Percentiles rank a stretch among this genome's conserved stretches.
These are phyloP conservation scores for Halisarca cf. caerulea DNA, from an alignment of 37 sponge, comb jelly and placozoan species.

Conservation along the genomic window DNA sequence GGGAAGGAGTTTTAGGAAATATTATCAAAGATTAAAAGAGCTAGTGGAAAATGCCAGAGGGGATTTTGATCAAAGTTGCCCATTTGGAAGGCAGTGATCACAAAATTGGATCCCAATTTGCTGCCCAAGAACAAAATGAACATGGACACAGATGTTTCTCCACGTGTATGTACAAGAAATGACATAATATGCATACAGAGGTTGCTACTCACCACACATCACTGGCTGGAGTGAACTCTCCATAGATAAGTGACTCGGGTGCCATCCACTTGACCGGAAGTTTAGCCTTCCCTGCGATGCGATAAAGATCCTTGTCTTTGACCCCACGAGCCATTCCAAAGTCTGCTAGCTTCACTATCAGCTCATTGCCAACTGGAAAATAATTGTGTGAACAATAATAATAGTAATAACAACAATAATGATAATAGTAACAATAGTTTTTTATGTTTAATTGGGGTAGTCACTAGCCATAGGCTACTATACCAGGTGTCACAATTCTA, in stretches of 20 bases:
- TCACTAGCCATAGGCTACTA: too few species aligned
- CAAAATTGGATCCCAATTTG: background rate
- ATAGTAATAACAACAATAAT: too few species aligned
- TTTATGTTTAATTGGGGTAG: too few species aligned
- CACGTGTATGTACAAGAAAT: background rate
- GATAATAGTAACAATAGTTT: too few species aligned
- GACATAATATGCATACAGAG: background rate
- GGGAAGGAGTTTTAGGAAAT: too few species aligned
- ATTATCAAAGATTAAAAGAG: too few species aligned
- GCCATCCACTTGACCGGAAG: constrained; percentile 68
- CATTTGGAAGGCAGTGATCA: too few species aligned
- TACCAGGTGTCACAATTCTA: too few species aligned
- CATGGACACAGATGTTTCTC: too few species aligned
- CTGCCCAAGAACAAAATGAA: background rate
- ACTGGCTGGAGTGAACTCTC: constrained; percentile 45
- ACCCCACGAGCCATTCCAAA: constrained; percentile 62
- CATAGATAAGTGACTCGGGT: constrained; percentile 51
- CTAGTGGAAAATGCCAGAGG: too few species aligned
- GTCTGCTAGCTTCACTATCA: constrained; percentile 62
- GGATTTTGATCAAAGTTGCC: too few species aligned
- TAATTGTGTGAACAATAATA: too few species aligned
- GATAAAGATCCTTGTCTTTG: constrained; percentile 36
- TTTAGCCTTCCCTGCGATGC: constrained; percentile 32
- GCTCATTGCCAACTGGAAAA: constrained; percentile 46
- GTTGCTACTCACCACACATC: constrained; percentile 58